A percentile compares a stretch with the other conserved stretches of the same genome.
These are phyloP conservation scores for Oryctolagus cuniculus DNA, from an alignment of 2,113 vertebrate genomes.

Conservation along the genomic window mOryCun1.1 NC_091433.1:183488501-183489000, in stretches of 20 bases:
- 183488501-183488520: not conserved
- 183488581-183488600: not conserved
- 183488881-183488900: not conserved
- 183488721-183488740: too few relatives aligned
- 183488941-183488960: not conserved
- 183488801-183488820: not conserved
- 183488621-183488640: not conserved
- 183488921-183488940: not conserved
- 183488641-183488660: not conserved
- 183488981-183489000: conserved; percentile 12
- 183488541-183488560: not conserved
- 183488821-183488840: not conserved
- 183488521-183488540: not conserved
- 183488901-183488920: not conserved
- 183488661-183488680: not conserved
- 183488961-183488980: not conserved
- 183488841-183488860: not conserved
- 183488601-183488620: not conserved
- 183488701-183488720: not conserved
- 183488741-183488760: not conserved
- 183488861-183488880: not conserved
- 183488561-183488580: not conserved
- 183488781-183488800: not conserved
- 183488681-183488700: fast-evolving
- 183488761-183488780: not conserved